Evolutionary conservation across 1,140 invertebrate genomes (phyloP).

Genomic region (Ceratina calcarata): DNA sequence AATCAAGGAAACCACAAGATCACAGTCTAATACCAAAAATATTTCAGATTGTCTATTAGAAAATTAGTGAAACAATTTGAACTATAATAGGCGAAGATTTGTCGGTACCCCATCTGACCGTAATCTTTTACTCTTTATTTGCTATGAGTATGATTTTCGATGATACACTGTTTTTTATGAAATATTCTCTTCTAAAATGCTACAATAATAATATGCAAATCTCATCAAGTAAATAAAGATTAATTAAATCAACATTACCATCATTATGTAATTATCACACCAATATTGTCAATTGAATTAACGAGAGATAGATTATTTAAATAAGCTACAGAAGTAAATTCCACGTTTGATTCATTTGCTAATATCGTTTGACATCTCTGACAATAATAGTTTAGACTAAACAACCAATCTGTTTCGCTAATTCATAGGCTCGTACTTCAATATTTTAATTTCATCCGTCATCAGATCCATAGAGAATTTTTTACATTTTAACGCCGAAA

Average conservation of each 20-base stretch:
- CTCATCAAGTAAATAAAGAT: too few species aligned
- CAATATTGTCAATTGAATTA: too few species aligned
- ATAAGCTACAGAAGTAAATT: neutral
- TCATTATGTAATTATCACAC: too few species aligned
- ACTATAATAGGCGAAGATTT: neutral
- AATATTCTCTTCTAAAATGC: too few species aligned
- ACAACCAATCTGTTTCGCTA: neutral
- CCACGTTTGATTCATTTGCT: neutral
- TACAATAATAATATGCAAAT: too few species aligned
- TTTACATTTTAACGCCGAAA: neutral
- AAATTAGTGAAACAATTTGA: neutral
- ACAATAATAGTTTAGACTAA: neutral
- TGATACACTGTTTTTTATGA: too few species aligned
- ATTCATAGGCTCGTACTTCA: neutral
- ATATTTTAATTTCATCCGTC: neutral
- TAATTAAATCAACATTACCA: too few species aligned
- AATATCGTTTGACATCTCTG: neutral
- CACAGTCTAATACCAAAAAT: slow-evolving; percentile 3
- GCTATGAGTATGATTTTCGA: too few species aligned
- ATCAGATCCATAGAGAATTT: neutral
- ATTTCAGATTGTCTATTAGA: neutral
- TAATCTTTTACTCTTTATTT: too few species aligned
- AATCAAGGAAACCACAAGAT: slow-evolving; percentile 46
- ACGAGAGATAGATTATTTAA: too few species aligned
- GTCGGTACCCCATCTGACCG: neutral